Conservation (phyloP, 2,797 vertebrate species). For the Margarornis squamiger region DNA sequence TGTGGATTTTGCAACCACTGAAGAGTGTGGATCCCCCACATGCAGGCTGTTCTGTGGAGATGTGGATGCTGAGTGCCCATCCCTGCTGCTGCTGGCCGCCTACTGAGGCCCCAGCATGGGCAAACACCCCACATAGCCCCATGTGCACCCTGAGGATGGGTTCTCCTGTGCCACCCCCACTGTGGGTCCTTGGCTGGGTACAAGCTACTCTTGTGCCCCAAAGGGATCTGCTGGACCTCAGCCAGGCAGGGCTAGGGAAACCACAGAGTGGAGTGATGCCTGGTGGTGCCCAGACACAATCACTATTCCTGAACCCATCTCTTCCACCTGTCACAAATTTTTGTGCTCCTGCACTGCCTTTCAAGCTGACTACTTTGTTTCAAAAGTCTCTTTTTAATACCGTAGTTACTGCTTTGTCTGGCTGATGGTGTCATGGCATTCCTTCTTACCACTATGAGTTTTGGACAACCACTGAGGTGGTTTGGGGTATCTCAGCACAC, state of each 20-base stretch:
- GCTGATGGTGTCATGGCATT: not conserved
- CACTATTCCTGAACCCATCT: not conserved
- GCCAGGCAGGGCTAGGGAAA: not conserved
- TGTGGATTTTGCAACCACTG: not conserved
- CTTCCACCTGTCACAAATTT: not conserved
- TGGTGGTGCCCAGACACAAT: not conserved
- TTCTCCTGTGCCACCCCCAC: not conserved
- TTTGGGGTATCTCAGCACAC: not conserved
- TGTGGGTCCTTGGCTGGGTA: not conserved
- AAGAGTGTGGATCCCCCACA: not conserved
- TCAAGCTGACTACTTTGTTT: not conserved
- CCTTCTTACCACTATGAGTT: not conserved
- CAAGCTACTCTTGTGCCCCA: not conserved
- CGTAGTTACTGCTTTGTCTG: not conserved
- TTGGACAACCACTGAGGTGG: not conserved
- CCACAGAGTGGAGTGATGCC: no score
- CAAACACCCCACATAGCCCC: not conserved
- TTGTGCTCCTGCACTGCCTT: not conserved
- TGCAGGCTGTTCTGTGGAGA: not conserved
- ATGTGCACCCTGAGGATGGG: rapidly evolving
- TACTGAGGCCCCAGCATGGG: not conserved
- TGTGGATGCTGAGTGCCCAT: not conserved
- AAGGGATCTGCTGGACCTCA: not conserved
- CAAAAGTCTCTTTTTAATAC: not conserved
- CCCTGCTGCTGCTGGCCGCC: not conserved